These are phyloP conservation scores for Procambarus clarkii DNA, from an alignment of 1,140 invertebrate genomes.

Conservation along the genomic window DNA sequence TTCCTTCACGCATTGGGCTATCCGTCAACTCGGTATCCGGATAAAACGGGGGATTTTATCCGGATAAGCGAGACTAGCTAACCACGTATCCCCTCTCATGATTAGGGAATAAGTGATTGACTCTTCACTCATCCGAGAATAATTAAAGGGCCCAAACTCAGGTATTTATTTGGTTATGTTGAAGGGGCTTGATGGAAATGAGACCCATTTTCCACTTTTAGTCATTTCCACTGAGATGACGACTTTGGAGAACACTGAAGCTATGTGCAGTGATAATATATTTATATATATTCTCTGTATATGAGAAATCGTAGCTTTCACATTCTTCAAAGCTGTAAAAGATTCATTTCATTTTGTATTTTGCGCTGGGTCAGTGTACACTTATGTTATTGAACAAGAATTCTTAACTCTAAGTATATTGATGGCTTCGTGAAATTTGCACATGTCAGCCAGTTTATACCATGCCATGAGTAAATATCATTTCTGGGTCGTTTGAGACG, in stretches of 20 bases:
- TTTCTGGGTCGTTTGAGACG: not conserved
- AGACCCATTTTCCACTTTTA: not conserved
- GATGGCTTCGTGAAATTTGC: too few species aligned
- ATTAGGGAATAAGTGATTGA: not conserved
- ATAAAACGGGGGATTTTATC: constrained; percentile 46
- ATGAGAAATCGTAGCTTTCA: too few species aligned
- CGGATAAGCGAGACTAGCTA: constrained; percentile 1
- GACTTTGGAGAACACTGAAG: not conserved
- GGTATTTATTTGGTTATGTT: not conserved
- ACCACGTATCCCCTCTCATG: not conserved
- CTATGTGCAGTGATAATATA: not conserved
- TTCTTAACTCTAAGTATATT: too few species aligned
- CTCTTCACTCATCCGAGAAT: not conserved
- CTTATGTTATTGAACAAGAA: too few species aligned
- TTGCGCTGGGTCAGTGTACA: too few species aligned
- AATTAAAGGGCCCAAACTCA: not conserved
- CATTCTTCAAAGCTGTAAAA: too few species aligned
- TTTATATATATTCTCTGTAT: constrained; percentile 2
- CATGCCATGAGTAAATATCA: not conserved
- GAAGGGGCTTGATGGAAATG: not conserved
- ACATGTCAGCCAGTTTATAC: too few species aligned
- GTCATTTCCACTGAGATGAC: not conserved
- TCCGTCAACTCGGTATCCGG: constrained; percentile 17
- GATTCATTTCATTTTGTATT: too few species aligned
- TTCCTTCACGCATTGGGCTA: not conserved